Evolutionary conservation across 2,888 invertebrate species (phyloP).

Genomic region (Scaeva pyrastri): DNA sequence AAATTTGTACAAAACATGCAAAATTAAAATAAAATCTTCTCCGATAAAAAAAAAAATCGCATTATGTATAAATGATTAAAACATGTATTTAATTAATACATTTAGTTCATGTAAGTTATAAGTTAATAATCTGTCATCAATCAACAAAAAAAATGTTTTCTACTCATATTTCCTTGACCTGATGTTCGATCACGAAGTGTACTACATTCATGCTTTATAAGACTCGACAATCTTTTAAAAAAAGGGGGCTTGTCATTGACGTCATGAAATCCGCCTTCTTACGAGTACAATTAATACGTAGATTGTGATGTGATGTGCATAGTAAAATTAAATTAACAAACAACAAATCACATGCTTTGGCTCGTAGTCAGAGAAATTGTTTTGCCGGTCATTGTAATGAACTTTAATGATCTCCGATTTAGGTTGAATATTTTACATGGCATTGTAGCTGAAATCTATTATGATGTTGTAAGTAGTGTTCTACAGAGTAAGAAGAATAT

Average conservation of each 20-base stretch:
- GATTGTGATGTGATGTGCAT: not conserved
- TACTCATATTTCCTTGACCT: not conserved
- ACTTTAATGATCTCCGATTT: conserved; percentile 12
- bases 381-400: conserved; percentile 7
- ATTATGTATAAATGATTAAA: too few relatives aligned
- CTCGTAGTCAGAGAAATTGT: not conserved
- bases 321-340: conserved; percentile 5
- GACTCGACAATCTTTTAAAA: not conserved
- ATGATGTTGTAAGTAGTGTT: not conserved
- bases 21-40: too few relatives aligned
- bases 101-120: too few relatives aligned
- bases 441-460: not conserved
- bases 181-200: not conserved
- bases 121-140: not conserved
- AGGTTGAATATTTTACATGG: conserved; percentile 9
- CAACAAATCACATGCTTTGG: conserved; percentile 26
- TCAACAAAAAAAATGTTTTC: not conserved
- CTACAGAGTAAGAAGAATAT: not conserved
- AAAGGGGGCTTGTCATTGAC: conserved; percentile 35
- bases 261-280: not conserved
- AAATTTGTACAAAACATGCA: too few relatives aligned
- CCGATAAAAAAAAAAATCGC: too few relatives aligned
- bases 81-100: too few relatives aligned
- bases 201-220: not conserved
- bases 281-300: not conserved